Evolutionary conservation across 2,888 invertebrate species (phyloP), one percentile per base, ranked within the genome.

Genomic region (Agonopterix heracliana): DNA sequence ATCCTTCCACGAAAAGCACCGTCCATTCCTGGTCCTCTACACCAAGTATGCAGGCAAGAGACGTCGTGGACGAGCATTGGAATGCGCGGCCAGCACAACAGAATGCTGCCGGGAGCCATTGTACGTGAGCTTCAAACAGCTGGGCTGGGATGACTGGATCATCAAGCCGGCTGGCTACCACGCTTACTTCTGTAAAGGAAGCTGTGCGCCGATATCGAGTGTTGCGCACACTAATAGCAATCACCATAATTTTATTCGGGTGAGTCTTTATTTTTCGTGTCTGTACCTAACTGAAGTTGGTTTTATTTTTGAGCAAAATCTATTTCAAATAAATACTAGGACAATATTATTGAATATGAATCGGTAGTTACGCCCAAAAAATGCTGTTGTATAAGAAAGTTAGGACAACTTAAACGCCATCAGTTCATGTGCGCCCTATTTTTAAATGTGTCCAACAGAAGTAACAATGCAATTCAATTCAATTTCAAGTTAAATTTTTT

Each of bases 101-200:
- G 95, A 95, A 63, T 96, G 96, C 74, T 96, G 96, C 71, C 85
- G 95, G 10, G 96, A 96, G 71, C 93, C 93, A 40, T 88, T 96
- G 1, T 94, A 93, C 68, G 93, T 97, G 54, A 94, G 93, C 56
- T 96, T 96, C 71, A 92, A 92, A 53, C 95, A 95, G 41, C 92
- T 96, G 48, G 96, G 96, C 44, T 96, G 96, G 96, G 92, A 93
- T 60, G 93, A 95, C 74, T 96, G 96, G 96, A 95, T 96, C 52
- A 91, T 96, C 55, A 90, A 92, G 57, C 96, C 96, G 0, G 89
- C 90, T 10, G 95, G 95, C 1, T 96, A 96, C 75, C 93, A 96
- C 64, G 96, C 96, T 0, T 95, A 95, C 76, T 96, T 95, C 82
- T 96, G 96, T 71, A 93, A 93, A 50, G 96, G 96, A 0, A 92